phyloP scores from a whole-genome alignment of 2,113 vertebrate species.

The Todiramphus saurophagus region DNA sequence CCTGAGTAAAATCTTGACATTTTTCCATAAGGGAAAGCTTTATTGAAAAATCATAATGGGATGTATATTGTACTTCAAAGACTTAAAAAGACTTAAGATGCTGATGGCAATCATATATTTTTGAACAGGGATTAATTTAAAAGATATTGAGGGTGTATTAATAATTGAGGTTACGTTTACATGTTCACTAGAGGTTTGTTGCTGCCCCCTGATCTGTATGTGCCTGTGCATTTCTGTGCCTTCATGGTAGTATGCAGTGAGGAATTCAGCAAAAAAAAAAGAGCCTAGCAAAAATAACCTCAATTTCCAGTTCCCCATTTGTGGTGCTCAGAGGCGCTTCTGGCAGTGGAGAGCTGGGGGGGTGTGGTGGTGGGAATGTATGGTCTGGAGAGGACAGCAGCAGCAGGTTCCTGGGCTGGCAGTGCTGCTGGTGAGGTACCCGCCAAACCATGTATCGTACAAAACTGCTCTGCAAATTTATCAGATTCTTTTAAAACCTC shows the following conservation, averaged over 20 bases:
- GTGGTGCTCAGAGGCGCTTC: no score
- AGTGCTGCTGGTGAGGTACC: neutral
- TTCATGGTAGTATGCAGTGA: neutral
- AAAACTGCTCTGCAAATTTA: neutral
- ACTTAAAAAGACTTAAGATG: neutral
- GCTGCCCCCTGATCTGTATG: neutral
- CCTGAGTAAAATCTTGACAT: neutral
- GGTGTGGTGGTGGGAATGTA: neutral
- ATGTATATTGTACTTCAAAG: neutral
- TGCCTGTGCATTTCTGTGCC: neutral
- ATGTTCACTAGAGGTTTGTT: neutral
- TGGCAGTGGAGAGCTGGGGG: neutral
- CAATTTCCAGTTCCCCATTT: neutral
- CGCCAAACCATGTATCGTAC: fast-evolving
- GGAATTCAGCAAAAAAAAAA: neutral
- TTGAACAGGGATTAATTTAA: neutral
- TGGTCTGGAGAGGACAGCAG: neutral
- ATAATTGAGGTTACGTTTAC: neutral
- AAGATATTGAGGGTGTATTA: neutral
- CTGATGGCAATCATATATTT: neutral
- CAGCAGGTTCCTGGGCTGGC: neutral
- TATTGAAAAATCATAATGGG: neutral
- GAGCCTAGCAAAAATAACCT: neutral
- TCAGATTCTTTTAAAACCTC: neutral
- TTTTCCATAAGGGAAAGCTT: neutral